These are phyloP conservation scores for Sinonovacula constricta DNA, from an alignment of 1,140 invertebrate species.

Conservation along the genomic window DNA sequence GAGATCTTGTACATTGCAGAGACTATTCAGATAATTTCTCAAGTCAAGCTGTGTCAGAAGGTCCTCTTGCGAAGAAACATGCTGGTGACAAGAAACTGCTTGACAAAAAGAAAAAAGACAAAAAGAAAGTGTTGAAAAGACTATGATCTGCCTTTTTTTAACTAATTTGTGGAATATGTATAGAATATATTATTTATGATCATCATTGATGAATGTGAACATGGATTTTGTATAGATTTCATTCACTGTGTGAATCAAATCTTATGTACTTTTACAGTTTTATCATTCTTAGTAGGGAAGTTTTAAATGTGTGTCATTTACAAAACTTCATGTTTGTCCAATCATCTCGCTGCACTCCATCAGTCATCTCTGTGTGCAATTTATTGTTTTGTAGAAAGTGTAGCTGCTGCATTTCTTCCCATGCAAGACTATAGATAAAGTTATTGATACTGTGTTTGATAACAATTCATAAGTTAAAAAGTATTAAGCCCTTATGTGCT, in stretches of 20 bases:
- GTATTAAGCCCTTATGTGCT: too few relatives aligned
- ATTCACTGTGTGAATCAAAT: not conserved
- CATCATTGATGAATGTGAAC: not conserved
- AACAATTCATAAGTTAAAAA: too few relatives aligned
- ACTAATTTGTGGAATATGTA: not conserved
- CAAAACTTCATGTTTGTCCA: too few relatives aligned
- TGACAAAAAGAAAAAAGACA: constrained; percentile 86
- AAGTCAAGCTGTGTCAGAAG: constrained; percentile 77
- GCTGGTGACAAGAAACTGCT: constrained; percentile 89
- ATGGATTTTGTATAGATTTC: not conserved
- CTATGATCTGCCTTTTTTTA: constrained; percentile 84
- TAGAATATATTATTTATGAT: not conserved
- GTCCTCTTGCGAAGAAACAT: constrained; percentile 90
- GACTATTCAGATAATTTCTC: constrained; percentile 48
- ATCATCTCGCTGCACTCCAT: too few relatives aligned
- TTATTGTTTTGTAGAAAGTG: too few relatives aligned
- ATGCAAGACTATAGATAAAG: too few relatives aligned
- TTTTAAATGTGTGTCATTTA: too few relatives aligned
- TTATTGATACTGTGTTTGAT: too few relatives aligned
- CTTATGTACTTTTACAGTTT: not conserved
- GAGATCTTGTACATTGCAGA: constrained; percentile 37
- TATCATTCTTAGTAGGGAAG: not conserved
- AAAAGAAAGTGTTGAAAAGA: constrained; percentile 91
- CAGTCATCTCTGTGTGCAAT: too few relatives aligned
- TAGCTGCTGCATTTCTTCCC: too few relatives aligned